A percentile compares a stretch with the other conserved stretches of the same genome.
Evolutionary conservation across 2,113 vertebrate species (phyloP).

Genomic region (Chunga burmeisteri): DNA sequence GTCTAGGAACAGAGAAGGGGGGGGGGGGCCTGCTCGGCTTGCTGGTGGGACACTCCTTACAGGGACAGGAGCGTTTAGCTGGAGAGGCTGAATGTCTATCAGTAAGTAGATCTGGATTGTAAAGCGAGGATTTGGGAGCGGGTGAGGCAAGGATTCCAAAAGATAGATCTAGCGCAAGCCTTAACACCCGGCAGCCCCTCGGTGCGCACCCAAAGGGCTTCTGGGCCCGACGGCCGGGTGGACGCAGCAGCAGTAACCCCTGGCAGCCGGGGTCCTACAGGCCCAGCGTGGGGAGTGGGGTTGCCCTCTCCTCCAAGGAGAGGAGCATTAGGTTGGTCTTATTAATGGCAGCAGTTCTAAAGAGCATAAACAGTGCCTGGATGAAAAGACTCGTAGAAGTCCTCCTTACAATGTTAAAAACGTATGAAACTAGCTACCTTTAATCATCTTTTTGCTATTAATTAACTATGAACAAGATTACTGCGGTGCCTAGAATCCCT

Average conservation of each 20-base stretch:
- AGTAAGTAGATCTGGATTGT: background rate
- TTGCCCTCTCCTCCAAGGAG: too few species aligned
- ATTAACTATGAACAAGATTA: background rate
- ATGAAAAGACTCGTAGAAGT: background rate
- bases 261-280: background rate
- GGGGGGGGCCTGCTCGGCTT: background rate
- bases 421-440: background rate
- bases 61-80: accelerated
- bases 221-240: background rate
- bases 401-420: background rate
- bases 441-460: background rate
- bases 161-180: accelerated
- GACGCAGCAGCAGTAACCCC: too few species aligned
- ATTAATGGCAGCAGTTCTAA: background rate
- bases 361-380: accelerated
- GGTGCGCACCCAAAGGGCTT: background rate
- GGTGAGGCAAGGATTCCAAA: background rate
- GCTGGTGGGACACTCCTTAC: background rate
- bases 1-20: background rate
- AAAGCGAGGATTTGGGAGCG: background rate
- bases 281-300: accelerated
- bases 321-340: background rate
- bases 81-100: background rate
- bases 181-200: accelerated
- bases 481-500: background rate